Base-by-base conservation (phyloP, 2,113 vertebrate species). In the Trachemys scripta region DNA sequence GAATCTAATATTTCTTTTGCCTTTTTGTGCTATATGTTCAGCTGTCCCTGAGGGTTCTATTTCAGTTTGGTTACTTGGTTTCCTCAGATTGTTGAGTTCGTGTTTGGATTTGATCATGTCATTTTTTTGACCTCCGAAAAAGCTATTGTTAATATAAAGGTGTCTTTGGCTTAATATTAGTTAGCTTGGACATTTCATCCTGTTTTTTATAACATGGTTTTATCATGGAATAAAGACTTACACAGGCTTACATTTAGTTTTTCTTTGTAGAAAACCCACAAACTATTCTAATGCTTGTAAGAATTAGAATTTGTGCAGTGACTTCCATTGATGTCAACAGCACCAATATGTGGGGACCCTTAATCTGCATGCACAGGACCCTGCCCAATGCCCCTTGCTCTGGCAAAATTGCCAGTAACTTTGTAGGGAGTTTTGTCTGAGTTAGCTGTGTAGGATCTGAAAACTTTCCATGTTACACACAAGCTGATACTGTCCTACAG, bases 1-100 rank as follows among this genome's bases (percentile, higher is more conserved):
- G 81, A 78, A 4, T 8, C 25, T n/a, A 7, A 1, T 75, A 19
- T 92, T 96, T 96, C 84, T 95, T 97, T 89, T 91, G 72, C 94
- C 27, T 85, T 5, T 2, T 84, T 51, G 47, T 85, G 35, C 80
- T 82, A 3, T 38, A 19, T 72, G n/a, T 91, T 96, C 85, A 4
- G 13, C 69, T 94, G 75, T 90, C 93, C 38, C 80, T 65, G 81
- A 84, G 80, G 92, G 94, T 90, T 87, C 38, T 50, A 1, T 57
- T 87, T 47, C 9, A 20, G 56, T 56, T 80, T 0, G 0, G 17
- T 42, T 81, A 75, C 89, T 49, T 3, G 76, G 16, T 88, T 97
- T 93, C 91, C 62, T 69, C 78, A 22, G 24, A 25, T 86, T 82
- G 82, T 80, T 29, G 47, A 80, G 54, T 2, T 87, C 6, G 85